A percentile compares a stretch with the other conserved stretches of the same genome.
Evolutionary conservation across 2,113 vertebrate species (phyloP).

Genomic region (Perccottus glenii): DNA sequence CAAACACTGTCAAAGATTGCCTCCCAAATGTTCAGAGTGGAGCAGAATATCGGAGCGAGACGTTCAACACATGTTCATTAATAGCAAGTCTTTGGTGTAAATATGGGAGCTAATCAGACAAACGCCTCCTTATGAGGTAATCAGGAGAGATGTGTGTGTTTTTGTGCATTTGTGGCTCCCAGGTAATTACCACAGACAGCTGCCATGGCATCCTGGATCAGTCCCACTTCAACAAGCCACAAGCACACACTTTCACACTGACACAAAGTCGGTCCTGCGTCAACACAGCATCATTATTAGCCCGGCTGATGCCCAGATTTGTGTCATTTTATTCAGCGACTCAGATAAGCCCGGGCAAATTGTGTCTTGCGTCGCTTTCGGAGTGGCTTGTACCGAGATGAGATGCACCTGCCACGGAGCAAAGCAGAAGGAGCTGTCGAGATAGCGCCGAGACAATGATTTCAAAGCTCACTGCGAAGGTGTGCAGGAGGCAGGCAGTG

Average conservation of each 20-base stretch:
- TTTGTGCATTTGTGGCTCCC: conserved; percentile 46
- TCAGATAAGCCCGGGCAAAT: conserved; percentile 56
- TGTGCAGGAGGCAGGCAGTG: conserved; percentile 10
- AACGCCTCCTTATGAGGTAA: conserved; percentile 65
- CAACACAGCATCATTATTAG: conserved; percentile 67
- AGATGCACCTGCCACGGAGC: conserved; percentile 55
- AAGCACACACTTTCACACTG: conserved; percentile 38
- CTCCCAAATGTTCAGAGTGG: conserved; percentile 34
- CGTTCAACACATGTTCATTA: conserved; percentile 65
- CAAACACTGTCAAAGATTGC: conserved; percentile 30
- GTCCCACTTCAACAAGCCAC: conserved; percentile 70
- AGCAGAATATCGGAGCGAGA: conserved; percentile 46
- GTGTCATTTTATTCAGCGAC: conserved; percentile 54
- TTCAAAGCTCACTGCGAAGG: conserved; percentile 7
- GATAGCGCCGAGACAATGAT: conserved; percentile 40
- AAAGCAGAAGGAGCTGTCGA: conserved; percentile 36
- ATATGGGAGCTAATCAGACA: conserved; percentile 70
- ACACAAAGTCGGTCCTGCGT: conserved; percentile 43
- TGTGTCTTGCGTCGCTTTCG: conserved; percentile 46
- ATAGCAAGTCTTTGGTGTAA: conserved; percentile 64
- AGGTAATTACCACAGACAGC: conserved; percentile 78
- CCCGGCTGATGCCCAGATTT: conserved; percentile 57
- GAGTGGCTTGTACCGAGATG: conserved; percentile 45
- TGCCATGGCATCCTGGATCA: conserved; percentile 74
- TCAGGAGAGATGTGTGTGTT: conserved; percentile 40